Conservation (phyloP, 1,140 invertebrate genomes). For the Sogatella furcifera region DNA sequence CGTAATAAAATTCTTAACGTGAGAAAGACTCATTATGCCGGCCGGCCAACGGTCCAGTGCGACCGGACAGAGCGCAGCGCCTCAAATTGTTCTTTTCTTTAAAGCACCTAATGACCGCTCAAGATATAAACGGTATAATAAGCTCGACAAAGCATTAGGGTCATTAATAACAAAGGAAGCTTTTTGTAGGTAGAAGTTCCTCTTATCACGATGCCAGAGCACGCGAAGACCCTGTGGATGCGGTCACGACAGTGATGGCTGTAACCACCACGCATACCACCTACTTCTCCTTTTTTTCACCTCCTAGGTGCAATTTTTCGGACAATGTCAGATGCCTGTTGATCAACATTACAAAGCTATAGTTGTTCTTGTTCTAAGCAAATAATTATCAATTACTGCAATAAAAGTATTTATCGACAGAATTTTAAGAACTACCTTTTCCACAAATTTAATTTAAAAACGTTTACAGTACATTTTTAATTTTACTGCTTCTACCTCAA, state of each 20-base stretch:
- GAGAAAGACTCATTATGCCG: neutral
- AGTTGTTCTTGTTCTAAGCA: no score
- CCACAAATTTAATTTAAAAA: no score
- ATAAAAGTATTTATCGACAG: no score
- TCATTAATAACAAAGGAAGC: slow-evolving; percentile 4
- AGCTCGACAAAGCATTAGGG: neutral
- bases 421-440: no score
- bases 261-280: no score
- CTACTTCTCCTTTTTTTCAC: no score
- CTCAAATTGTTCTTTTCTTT: slow-evolving; percentile 1
- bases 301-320: no score
- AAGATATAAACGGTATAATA: slow-evolving; percentile 3
- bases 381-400: no score
- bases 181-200: slow-evolving; percentile 1
- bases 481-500: no score
- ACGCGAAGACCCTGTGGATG: neutral
- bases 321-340: no score
- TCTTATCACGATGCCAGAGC: neutral
- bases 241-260: neutral
- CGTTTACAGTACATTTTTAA: no score
- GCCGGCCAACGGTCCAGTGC: neutral
- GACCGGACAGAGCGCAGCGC: neutral
- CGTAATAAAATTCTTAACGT: slow-evolving; percentile 3
- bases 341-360: no score
- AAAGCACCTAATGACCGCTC: slow-evolving; percentile 1